Evolutionary conservation across 2,888 invertebrate genomes (phyloP).

Genomic region (Acrobasis consociella): DNA sequence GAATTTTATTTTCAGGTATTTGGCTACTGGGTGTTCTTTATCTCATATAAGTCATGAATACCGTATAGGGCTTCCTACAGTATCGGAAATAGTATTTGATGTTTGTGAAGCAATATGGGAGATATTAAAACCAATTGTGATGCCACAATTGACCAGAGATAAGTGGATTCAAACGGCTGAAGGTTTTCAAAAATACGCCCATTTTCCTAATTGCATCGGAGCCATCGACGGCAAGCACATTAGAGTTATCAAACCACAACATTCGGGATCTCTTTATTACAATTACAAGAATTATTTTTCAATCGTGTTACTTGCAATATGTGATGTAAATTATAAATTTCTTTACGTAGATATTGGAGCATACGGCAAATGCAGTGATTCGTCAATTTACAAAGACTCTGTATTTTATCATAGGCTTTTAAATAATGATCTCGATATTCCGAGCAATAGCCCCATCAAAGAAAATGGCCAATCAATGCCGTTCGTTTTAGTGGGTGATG

Average conservation of each 20-base stretch:
- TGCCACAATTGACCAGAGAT: conserved; percentile 35
- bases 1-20: conserved; percentile 37
- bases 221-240: conserved; percentile 41
- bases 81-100: conserved; percentile 15
- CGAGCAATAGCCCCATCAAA: conserved; percentile 17
- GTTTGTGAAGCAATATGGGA: conserved; percentile 37
- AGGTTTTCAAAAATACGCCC: conserved; percentile 37
- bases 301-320: conserved; percentile 26
- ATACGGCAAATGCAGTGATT: conserved; percentile 32
- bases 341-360: conserved; percentile 27
- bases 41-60: conserved; percentile 27
- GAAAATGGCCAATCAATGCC: conserved; percentile 18
- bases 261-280: conserved; percentile 26
- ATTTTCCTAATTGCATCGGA: conserved; percentile 42
- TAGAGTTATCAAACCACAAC: conserved; percentile 31
- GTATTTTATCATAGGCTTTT: conserved; percentile 14
- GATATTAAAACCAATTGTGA: conserved; percentile 29
- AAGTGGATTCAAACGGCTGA: conserved; percentile 37
- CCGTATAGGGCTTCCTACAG: conserved; percentile 32
- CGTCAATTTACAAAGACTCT: conserved; percentile 26
- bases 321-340: conserved; percentile 24
- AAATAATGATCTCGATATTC: conserved; percentile 23
- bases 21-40: conserved; percentile 40
- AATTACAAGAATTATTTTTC: conserved; percentile 29
- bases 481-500: conserved; percentile 30